A percentile compares a stretch with the other conserved stretches of the same genome.
Conservation (phyloP, 2,888 invertebrate species). For the Stenurella melanura region DNA sequence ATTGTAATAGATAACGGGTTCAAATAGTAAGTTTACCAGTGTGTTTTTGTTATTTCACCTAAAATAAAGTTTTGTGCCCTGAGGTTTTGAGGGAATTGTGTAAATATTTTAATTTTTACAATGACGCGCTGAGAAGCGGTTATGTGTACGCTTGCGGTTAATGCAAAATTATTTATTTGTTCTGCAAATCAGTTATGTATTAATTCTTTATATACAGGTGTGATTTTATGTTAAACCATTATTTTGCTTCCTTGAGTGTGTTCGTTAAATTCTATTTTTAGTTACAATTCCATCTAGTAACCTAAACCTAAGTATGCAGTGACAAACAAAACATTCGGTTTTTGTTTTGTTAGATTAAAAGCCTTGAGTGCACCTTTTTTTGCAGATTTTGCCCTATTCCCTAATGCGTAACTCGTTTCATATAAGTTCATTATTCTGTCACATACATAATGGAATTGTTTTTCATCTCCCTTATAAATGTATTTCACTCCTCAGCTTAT, state of each 20-base stretch:
- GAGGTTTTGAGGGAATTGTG: neutral
- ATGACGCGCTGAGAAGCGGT: slow-evolving; percentile 42
- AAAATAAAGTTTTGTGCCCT: neutral
- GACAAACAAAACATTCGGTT: slow-evolving; percentile 41
- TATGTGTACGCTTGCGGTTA: slow-evolving; percentile 38
- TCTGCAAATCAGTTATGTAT: slow-evolving; percentile 12
- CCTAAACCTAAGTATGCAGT: slow-evolving; percentile 38
- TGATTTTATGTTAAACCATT: slow-evolving; percentile 10
- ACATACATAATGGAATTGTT: slow-evolving; percentile 15
- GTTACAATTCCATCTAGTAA: slow-evolving; percentile 38
- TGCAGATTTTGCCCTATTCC: neutral
- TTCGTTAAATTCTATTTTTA: slow-evolving; percentile 39
- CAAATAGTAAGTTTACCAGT: slow-evolving; percentile 29
- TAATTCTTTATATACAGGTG: slow-evolving; percentile 9
- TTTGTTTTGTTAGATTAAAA: slow-evolving; percentile 30
- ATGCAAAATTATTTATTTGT: slow-evolving; percentile 27
- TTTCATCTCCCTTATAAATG: neutral
- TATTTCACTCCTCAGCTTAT: slow-evolving; percentile 11
- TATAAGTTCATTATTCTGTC: slow-evolving; percentile 9
- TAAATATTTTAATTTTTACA: slow-evolving; percentile 4
- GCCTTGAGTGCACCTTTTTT: slow-evolving; percentile 1
- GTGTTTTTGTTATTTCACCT: slow-evolving; percentile 7
- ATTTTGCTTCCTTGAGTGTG: neutral
- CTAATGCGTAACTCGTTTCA: neutral
- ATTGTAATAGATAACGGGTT: slow-evolving; percentile 29